Conservation (phyloP, 2,113 vertebrate genomes). For the Tonatia bakeri region DNA sequence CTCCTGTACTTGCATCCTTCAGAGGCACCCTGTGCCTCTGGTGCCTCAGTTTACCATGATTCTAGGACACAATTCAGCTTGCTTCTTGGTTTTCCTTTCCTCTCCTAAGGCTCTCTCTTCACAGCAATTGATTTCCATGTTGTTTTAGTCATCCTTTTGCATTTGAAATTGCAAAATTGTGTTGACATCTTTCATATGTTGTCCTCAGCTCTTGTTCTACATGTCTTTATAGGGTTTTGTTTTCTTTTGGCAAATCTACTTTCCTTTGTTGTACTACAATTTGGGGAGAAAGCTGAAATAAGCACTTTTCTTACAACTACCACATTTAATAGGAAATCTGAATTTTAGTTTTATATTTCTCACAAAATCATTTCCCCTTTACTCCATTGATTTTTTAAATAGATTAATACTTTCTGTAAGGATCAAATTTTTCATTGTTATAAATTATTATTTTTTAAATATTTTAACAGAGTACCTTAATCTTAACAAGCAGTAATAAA, state of each 20-base stretch:
- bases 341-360: constrained; percentile 22
- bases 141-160: not conserved
- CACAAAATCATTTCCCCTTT: not conserved
- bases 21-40: not conserved
- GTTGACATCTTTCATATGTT: not conserved
- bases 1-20: not conserved
- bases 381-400: not conserved
- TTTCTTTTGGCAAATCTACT: not conserved
- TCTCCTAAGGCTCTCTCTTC: not conserved
- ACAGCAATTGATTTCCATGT: not conserved
- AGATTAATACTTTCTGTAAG: constrained; percentile 8
- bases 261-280: not conserved
- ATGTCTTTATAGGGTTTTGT: not conserved
- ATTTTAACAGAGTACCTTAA: not conserved
- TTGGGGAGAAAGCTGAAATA: not conserved
- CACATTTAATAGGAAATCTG: not conserved
- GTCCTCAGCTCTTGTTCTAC: not conserved
- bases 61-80: not conserved
- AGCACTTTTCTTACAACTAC: not conserved
- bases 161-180: not conserved
- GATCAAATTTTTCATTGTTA: not conserved
- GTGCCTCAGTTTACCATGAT: not conserved
- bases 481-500: not conserved
- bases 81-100: not conserved
- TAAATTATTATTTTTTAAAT: not conserved